Evolutionary conservation across 2,797 vertebrate genomes (phyloP).

Genomic region (Triplophysa bombifrons): DNA sequence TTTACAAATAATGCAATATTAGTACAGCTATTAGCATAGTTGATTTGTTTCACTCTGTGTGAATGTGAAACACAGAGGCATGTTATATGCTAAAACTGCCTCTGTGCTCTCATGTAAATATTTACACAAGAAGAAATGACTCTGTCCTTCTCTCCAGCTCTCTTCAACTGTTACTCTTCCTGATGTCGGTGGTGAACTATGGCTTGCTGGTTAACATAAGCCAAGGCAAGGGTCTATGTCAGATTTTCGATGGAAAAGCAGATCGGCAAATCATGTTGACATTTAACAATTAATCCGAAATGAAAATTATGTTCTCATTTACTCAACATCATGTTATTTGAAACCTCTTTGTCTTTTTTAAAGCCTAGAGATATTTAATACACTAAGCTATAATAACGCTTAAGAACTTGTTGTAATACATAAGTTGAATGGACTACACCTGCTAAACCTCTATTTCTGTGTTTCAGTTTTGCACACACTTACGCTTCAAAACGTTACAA

Average conservation of each 20-base stretch:
- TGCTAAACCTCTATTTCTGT: too few relatives aligned
- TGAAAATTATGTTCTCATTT: not conserved
- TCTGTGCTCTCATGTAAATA: constrained; percentile 62
- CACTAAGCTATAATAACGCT: too few relatives aligned
- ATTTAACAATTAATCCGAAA: too few relatives aligned
- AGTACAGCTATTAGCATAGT: not conserved
- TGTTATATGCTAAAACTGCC: constrained; percentile 20
- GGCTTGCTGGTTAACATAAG: not conserved
- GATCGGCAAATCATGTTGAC: too few relatives aligned
- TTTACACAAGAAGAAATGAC: constrained; percentile 54
- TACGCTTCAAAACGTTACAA: too few relatives aligned
- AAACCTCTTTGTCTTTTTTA: too few relatives aligned
- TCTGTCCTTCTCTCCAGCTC: constrained; percentile 48
- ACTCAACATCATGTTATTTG: not conserved
- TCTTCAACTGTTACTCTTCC: constrained; percentile 24
- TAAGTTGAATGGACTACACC: too few relatives aligned
- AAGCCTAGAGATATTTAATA: too few relatives aligned
- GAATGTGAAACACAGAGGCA: not conserved
- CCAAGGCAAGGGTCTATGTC: not conserved
- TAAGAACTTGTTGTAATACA: too few relatives aligned
- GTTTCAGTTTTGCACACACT: too few relatives aligned
- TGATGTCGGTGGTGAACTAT: constrained; percentile 21
- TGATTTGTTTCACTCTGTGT: constrained; percentile 8
- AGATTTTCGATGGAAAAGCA: not conserved
- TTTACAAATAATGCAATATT: constrained; percentile 19